Evolutionary conservation across 2,888 invertebrate species (phyloP).

Genomic region (Allophyes oxyacanthae): DNA sequence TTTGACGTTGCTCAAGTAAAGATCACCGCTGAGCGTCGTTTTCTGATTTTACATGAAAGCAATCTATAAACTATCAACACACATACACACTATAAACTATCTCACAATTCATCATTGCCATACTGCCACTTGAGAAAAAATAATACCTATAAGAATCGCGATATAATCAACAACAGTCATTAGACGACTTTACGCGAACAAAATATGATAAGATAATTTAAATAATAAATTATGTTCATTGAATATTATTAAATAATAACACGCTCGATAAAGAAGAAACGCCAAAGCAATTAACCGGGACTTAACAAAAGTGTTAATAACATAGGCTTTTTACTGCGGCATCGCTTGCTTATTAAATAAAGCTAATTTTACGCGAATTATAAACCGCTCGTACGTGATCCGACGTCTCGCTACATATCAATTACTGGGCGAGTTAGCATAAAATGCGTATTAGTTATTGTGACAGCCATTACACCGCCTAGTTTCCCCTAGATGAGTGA

Average conservation of each 20-base stretch:
- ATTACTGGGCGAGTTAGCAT: slow-evolving; percentile 60
- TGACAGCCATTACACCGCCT: slow-evolving; percentile 19
- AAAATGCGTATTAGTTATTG: slow-evolving; percentile 58
- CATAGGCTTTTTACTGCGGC: slow-evolving; percentile 12
- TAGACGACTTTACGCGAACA: too few relatives aligned
- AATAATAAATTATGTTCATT: slow-evolving; percentile 30
- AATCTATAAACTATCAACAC: too few relatives aligned
- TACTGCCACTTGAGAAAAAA: too few relatives aligned
- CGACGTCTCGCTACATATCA: slow-evolving; percentile 51
- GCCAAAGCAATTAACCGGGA: slow-evolving; percentile 32
- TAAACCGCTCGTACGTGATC: slow-evolving; percentile 53
- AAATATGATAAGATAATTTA: slow-evolving; percentile 18
- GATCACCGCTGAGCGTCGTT: too few relatives aligned
- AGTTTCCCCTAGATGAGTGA: slow-evolving; percentile 6
- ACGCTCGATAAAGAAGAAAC: slow-evolving; percentile 35
- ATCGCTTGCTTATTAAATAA: slow-evolving; percentile 31
- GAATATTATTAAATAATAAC: slow-evolving; percentile 39
- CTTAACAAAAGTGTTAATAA: slow-evolving; percentile 36
- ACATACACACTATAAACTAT: too few relatives aligned
- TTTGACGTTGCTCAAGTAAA: too few relatives aligned
- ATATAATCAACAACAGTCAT: too few relatives aligned
- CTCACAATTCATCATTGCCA: too few relatives aligned
- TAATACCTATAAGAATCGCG: too few relatives aligned
- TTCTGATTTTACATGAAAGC: too few relatives aligned
- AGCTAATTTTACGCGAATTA: slow-evolving; percentile 63